Evolutionary conservation across 2,797 vertebrate genomes (phyloP).

Genomic region (Anguilla pacifica): DNA sequence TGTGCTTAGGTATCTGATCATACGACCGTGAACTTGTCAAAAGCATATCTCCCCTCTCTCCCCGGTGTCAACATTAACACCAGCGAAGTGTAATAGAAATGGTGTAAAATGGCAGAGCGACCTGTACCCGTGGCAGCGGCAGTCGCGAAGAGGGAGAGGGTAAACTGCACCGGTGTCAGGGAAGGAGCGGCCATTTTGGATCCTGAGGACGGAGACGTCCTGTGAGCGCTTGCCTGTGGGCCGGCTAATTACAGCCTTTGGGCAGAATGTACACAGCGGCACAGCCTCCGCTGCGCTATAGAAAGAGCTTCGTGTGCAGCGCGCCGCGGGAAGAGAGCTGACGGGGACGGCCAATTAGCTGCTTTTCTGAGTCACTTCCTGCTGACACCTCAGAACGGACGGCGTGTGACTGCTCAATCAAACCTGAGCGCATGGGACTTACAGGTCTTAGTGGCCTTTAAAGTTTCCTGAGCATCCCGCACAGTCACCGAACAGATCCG

Average conservation of each 20-base stretch:
- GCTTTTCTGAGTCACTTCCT: neutral
- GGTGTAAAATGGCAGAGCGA: neutral
- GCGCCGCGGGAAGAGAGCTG: neutral
- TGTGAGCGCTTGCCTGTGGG: neutral
- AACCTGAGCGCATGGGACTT: neutral
- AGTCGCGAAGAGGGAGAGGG: neutral
- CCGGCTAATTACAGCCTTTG: neutral
- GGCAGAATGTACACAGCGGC: neutral
- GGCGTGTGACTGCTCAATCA: neutral
- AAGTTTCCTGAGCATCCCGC: neutral
- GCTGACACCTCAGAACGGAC: neutral
- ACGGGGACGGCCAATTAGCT: neutral
- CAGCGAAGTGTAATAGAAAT: neutral
- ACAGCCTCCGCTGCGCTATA: neutral
- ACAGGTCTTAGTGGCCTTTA: neutral
- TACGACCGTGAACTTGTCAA: too few relatives aligned
- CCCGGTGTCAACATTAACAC: neutral
- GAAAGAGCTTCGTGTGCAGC: neutral
- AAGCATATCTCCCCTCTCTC: neutral
- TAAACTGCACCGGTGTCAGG: neutral
- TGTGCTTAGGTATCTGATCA: neutral
- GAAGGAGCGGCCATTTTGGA: neutral
- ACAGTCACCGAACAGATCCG: neutral
- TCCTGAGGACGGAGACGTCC: neutral
- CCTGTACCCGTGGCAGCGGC: neutral